Percentiles rank a stretch among this genome's conserved stretches.
Evolutionary conservation across 2,888 invertebrate genomes (phyloP).

Genomic region (Epistrophe eligans): DNA sequence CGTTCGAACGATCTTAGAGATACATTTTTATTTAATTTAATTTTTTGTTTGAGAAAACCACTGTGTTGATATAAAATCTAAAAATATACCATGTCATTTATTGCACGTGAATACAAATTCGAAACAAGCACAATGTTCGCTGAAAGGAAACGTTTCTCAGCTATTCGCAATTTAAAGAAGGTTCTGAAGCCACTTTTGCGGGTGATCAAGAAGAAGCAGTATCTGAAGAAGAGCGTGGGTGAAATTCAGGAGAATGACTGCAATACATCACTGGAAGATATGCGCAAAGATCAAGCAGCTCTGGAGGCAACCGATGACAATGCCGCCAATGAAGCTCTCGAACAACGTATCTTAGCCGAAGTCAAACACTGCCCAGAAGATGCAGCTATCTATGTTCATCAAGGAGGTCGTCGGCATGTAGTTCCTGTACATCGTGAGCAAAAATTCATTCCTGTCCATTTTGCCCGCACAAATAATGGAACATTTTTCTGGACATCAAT

Average conservation of each 20-base stretch:
- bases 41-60: background rate
- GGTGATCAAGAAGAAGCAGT: slow-evolving; percentile 81
- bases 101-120: slow-evolving; percentile 83
- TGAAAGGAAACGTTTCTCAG: slow-evolving; percentile 79
- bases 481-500: slow-evolving; percentile 92
- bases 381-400: slow-evolving; percentile 88
- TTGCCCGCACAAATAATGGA: slow-evolving; percentile 91
- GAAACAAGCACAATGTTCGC: slow-evolving; percentile 80
- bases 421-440: slow-evolving; percentile 80
- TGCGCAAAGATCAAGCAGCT: slow-evolving; percentile 81
- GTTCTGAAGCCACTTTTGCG: slow-evolving; percentile 82
- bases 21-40: background rate
- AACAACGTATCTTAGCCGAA: slow-evolving; percentile 89
- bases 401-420: slow-evolving; percentile 84
- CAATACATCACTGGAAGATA: slow-evolving; percentile 82
- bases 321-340: slow-evolving; percentile 90
- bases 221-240: slow-evolving; percentile 80
- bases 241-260: slow-evolving; percentile 81
- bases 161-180: slow-evolving; percentile 81
- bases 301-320: slow-evolving; percentile 80
- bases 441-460: slow-evolving; percentile 88
- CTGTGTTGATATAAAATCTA: background rate
- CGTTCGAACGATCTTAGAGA: slow-evolving; percentile 15
- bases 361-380: slow-evolving; percentile 88
- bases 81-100: slow-evolving; percentile 79